Base-by-base conservation (phyloP, 2,888 invertebrate species). In the Apamea monoglypha region DNA sequence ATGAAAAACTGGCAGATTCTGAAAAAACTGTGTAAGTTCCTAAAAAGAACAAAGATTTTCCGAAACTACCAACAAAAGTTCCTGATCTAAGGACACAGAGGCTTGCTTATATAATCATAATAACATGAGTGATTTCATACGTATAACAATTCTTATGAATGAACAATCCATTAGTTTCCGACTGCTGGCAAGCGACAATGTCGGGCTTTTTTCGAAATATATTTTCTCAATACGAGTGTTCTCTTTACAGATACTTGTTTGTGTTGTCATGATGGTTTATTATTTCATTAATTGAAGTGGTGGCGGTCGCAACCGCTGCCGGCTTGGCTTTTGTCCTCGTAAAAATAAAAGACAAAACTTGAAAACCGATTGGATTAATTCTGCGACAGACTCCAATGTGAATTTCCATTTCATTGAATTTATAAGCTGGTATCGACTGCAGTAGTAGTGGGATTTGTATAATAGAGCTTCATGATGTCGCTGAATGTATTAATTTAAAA, bases 281-380 rank as follows among this genome's bases (percentile, higher is more conserved):
- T 91, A 91, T 91, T 91, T 92, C 84, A 92, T 91, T 92, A 92
- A 91, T 90, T 90, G 90, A 91, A 93, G 90, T 91, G 89, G 87
- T 85, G 79, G 87, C 86, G 73, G 84, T 86, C 79, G 84, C 86
- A 76, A 83, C 87, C 82, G 80, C 86, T 83, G 69, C 78, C 47
- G 84, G 82, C 74, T 81, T 84, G 81, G 82, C 81, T 88, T 91
- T 91, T 91, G 87, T 87, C 83, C 89, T 87, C 78, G 83, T 81
- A 91, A 91, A 91, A 90, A 84, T 88, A 86, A 84, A 87, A 89
- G 85, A 84, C 85, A 86, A 89, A 90, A 90, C 86, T 89, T 90
- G 80, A 90, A 91, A 89, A 88, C 85, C 84, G 83, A 90, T 89
- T 84, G 89, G 87, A 92, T 91, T 92, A 91, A 92, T 92, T 88